Evolutionary conservation across 1,140 invertebrate species (phyloP).

Genomic region (Drosophila arizonae): DNA sequence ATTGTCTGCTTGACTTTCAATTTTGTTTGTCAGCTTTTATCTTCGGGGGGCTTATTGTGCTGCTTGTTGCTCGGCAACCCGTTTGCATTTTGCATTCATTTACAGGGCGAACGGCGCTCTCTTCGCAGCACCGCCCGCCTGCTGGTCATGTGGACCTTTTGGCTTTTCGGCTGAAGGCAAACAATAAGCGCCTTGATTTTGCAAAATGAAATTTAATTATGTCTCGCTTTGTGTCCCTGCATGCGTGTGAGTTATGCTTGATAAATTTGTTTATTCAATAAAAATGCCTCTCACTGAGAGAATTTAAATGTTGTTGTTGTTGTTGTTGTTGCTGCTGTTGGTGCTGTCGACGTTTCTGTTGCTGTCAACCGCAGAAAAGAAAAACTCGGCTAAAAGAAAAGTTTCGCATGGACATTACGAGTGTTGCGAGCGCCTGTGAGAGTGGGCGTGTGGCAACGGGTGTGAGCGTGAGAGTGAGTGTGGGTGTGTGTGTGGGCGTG

Average conservation of each 20-base stretch:
- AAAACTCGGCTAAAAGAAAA: constrained; percentile 68
- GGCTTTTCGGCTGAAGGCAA: constrained; percentile 46
- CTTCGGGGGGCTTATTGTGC: constrained; percentile 29
- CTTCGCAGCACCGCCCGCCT: not conserved
- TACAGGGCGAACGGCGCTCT: not conserved
- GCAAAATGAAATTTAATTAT: constrained; percentile 75
- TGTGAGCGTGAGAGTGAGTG: not conserved
- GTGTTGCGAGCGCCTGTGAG: not conserved
- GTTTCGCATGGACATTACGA: constrained; percentile 61
- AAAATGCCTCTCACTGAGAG: constrained; percentile 47
- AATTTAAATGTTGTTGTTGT: constrained; percentile 57
- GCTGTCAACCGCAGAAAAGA: constrained; percentile 64
- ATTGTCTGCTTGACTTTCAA: constrained; percentile 6
- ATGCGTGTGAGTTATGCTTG: constrained; percentile 38
- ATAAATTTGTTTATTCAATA: constrained; percentile 76
- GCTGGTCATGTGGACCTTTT: constrained; percentile 18
- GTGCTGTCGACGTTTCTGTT: constrained; percentile 36
- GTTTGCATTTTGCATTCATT: constrained; percentile 41
- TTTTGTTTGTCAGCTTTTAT: constrained; percentile 39
- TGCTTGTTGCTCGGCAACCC: constrained; percentile 47
- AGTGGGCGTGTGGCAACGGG: not conserved
- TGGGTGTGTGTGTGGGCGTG: not conserved
- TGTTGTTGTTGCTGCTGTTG: constrained; percentile 19
- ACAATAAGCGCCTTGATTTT: constrained; percentile 74
- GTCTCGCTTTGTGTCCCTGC: constrained; percentile 39